A percentile compares a stretch with the other conserved stretches of the same genome.
Conservation (phyloP, 1,140 invertebrate genomes). For the Aphaenogaster rudis region DNA sequence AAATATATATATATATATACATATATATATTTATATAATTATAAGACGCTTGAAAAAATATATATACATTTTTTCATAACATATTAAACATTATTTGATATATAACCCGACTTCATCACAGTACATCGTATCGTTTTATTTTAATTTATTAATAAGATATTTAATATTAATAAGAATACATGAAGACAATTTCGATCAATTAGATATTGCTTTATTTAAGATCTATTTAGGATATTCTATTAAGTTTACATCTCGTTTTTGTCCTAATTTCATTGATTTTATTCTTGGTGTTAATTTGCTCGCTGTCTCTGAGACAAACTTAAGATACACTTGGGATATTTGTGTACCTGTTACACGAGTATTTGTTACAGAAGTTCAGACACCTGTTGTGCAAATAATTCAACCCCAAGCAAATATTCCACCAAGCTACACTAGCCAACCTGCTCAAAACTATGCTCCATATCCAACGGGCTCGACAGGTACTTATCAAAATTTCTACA, state of each 20-base stretch:
- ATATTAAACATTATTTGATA: not conserved
- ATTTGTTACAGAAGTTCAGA: slow-evolving; percentile 78
- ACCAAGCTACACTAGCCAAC: slow-evolving; percentile 46
- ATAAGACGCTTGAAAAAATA: slow-evolving; percentile 5
- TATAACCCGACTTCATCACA: not conserved
- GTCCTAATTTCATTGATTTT: not conserved
- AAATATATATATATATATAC: no score
- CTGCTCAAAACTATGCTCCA: slow-evolving; percentile 21
- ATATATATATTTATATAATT: not conserved
- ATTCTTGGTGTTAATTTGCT: slow-evolving; percentile 25
- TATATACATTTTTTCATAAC: slow-evolving; percentile 22
- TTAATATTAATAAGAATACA: not conserved
- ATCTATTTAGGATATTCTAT: not conserved
- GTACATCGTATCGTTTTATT: not conserved
- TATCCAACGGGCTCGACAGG: slow-evolving; percentile 68
- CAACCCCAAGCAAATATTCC: slow-evolving; percentile 54
- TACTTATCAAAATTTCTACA: slow-evolving; percentile 58
- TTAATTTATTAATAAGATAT: not conserved
- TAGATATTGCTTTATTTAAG: not conserved
- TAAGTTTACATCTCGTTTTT: not conserved
- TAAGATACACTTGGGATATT: not conserved
- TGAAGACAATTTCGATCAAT: not conserved
- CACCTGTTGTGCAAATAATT: slow-evolving; percentile 72
- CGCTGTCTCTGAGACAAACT: slow-evolving; percentile 62
- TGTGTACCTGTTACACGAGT: slow-evolving; percentile 29